These are phyloP conservation scores for Melanotaenia maccullochi DNA, from an alignment of 2,797 vertebrate genomes.

Conservation along the genomic window DNA sequence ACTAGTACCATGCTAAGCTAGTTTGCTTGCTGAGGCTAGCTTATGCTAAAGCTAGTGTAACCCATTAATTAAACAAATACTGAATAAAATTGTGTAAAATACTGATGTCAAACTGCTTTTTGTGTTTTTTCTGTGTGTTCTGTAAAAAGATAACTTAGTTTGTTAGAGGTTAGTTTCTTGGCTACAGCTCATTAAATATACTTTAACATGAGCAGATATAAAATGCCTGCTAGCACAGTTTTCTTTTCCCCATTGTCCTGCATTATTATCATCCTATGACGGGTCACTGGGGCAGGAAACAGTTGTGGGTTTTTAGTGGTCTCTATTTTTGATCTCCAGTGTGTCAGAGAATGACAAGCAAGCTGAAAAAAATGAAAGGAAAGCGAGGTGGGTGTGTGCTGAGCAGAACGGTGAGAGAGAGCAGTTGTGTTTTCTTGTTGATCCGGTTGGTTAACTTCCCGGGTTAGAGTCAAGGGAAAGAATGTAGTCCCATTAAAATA, in stretches of 20 bases:
- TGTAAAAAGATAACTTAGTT: no score
- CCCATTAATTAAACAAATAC: no score
- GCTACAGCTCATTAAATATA: background rate
- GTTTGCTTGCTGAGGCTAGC: no score
- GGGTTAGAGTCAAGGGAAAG: conserved; percentile 51
- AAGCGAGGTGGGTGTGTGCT: conserved; percentile 30
- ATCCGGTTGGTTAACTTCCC: conserved; percentile 71
- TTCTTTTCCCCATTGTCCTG: background rate
- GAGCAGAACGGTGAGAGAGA: conserved; percentile 24
- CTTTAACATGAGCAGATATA: no score
- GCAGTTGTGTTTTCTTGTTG: conserved; percentile 54
- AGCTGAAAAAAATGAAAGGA: background rate
- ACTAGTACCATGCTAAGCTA: no score
- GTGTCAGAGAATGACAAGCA: background rate
- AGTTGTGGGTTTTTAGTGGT: background rate
- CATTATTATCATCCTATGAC: background rate
- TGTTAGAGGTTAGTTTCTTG: background rate
- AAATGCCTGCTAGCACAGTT: no score
- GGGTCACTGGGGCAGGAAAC: background rate
- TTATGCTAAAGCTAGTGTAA: no score
- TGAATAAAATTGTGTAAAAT: no score
- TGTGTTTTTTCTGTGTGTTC: background rate
- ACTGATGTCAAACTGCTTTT: background rate
- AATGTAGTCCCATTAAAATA: conserved; percentile 60
- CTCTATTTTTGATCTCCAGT: background rate